Base-by-base conservation (phyloP, 1,140 invertebrate genomes). In the Spodoptera litura region DNA sequence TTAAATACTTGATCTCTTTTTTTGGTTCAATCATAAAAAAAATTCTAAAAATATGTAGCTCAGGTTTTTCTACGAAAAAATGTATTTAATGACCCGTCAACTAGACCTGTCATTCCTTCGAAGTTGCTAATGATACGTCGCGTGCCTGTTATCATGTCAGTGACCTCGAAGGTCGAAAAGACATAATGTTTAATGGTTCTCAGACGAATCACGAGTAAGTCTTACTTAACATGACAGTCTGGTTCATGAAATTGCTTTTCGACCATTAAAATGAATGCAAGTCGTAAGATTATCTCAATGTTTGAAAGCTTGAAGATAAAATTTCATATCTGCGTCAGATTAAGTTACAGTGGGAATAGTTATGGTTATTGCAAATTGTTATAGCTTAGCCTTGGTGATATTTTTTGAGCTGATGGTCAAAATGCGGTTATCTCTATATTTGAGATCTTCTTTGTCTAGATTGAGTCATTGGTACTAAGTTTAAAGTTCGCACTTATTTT, bases 271-370 rank as follows among this genome's bases (percentile, higher is more conserved):
- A 10, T 25, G 38, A 66, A 66, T 66, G 38, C 62, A 49, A 44
- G 62, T 49, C 38, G 62, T 49, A 66, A 66, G 62, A 49, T 66
- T 49, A 66, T 66, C 62, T 66, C 62, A 49, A 25, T 25, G 62
- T 12, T 62, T 38, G 15, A 58, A 13, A 62, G 59, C 31, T 25
- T 49, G 15, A 15, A 49, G 38, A 66, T 66, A 66, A 66, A 66
- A 66, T 66, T 66, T 66, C 62, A 66, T 66, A 49, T 66, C 15
- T 66, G 3, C 38, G n/a, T 15, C n/a, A 38, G 62, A 66, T 66
- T 51, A 66, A 66, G 62, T 49, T 66, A 15, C n/a, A 11, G 11
- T 25, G 35, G 15, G 31, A 66, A 66, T 49, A 49, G 62, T 66
- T 66, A 66, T 49, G 20, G 62, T 49, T 49, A 66, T 25, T 12